Evolutionary conservation across 2,113 vertebrate species (phyloP).

Genomic region (Notarius lentiginosus): DNA sequence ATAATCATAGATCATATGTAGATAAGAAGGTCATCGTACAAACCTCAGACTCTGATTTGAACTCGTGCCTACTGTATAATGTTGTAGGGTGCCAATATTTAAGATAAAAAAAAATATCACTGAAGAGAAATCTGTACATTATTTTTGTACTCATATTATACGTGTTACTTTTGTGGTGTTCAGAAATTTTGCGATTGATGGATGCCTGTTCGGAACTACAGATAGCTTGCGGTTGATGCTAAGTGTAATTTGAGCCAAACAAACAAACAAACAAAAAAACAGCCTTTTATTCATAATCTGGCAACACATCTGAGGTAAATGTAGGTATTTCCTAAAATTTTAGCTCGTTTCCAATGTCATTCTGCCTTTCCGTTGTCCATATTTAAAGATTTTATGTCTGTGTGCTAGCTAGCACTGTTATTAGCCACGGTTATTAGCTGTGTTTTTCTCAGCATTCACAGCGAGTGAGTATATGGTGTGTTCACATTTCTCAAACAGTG

Average conservation of each 20-base stretch:
- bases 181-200: background rate
- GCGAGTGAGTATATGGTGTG: background rate
- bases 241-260: background rate
- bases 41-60: background rate
- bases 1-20: too few relatives aligned
- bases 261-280: background rate
- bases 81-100: background rate
- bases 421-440: background rate
- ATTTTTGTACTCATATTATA: background rate
- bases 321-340: background rate
- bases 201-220: background rate
- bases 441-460: background rate
- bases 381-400: background rate
- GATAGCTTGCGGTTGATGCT: background rate
- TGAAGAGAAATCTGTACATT: too few relatives aligned
- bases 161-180: background rate
- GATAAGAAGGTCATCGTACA: background rate
- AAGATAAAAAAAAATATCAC: background rate
- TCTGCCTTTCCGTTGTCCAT: background rate
- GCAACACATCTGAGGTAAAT: background rate
- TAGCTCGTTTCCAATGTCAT: background rate
- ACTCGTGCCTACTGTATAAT: background rate
- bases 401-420: background rate
- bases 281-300: background rate
- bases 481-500: background rate